A percentile compares a stretch with the other conserved stretches of the same genome.
These are phyloP conservation scores for Menura novaehollandiae DNA, from an alignment of 2,113 vertebrate species.

Conservation along the genomic window DNA sequence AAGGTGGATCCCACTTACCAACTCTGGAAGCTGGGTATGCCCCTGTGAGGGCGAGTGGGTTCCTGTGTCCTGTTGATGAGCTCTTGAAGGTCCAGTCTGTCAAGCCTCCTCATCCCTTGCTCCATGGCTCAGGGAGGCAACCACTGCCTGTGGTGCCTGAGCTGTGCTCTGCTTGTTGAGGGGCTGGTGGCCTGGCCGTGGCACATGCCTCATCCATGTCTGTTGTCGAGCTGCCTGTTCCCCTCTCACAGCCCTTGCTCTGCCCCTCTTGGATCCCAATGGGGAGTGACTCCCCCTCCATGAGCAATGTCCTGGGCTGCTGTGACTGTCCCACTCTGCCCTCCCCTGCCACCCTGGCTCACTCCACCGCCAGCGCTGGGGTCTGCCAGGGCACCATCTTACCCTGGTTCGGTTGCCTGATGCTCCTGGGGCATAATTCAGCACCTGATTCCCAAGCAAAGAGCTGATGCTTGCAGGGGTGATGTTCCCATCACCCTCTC, in stretches of 20 bases:
- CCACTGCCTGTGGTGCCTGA: accelerated
- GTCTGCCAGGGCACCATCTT: background rate
- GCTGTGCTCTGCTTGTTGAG: accelerated
- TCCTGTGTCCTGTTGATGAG: background rate
- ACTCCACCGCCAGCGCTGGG: accelerated
- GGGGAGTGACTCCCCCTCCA: accelerated
- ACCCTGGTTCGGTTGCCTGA: accelerated
- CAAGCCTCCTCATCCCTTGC: too few species aligned
- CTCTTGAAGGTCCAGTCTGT: background rate
- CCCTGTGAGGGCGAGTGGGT: accelerated
- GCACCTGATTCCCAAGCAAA: background rate
- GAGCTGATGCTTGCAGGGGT: background rate
- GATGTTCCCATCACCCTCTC: background rate
- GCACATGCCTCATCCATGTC: accelerated
- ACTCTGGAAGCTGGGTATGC: background rate
- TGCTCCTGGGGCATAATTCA: background rate
- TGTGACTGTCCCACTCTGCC: background rate
- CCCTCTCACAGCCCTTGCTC: background rate
- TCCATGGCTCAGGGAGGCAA: background rate
- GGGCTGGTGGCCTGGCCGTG: background rate
- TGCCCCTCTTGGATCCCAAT: background rate
- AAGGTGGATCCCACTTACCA: background rate
- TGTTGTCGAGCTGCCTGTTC: background rate
- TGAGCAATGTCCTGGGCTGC: background rate
- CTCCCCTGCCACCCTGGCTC: accelerated